phyloP scores from a whole-genome alignment of 2,888 invertebrate species.

The Alviniconcha strummeri region DNA sequence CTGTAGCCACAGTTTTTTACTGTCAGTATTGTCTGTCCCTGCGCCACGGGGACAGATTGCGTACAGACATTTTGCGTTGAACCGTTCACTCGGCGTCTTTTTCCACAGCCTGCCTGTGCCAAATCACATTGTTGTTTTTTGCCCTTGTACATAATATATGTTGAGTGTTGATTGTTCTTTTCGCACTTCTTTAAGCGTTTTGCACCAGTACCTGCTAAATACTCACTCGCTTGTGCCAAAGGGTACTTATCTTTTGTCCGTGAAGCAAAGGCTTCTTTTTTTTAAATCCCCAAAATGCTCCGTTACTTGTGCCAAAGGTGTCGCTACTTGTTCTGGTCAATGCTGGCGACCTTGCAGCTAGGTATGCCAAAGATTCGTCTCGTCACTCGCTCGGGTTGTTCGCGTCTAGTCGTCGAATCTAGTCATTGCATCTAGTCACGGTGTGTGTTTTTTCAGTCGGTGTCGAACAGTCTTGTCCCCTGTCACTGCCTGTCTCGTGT shows the following conservation, averaged over 20 bases:
- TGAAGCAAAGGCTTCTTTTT: background rate
- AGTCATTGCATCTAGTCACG: background rate
- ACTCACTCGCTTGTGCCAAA: slow-evolving; percentile 9
- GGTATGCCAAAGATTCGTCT: slow-evolving; percentile 18
- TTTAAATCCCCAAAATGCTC: background rate
- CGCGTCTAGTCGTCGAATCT: background rate
- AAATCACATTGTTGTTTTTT: background rate
- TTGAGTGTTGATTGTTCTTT: background rate
- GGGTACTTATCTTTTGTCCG: background rate
- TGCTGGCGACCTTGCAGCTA: slow-evolving; percentile 6
- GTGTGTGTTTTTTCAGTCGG: background rate
- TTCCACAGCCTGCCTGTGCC: slow-evolving; percentile 12
- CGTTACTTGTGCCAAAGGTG: background rate
- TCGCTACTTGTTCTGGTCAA: background rate
- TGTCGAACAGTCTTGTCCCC: background rate
- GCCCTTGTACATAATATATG: too few species aligned
- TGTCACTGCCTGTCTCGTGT: background rate
- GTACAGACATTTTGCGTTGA: background rate
- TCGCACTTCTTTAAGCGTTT: background rate
- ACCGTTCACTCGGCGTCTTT: background rate
- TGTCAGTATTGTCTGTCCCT: background rate
- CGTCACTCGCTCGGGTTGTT: background rate
- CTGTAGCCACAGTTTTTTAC: background rate
- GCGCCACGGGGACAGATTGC: background rate
- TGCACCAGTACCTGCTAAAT: background rate